Evolutionary conservation across 1,140 invertebrate species (phyloP).

Genomic region (Drosophila paulistorum): DNA sequence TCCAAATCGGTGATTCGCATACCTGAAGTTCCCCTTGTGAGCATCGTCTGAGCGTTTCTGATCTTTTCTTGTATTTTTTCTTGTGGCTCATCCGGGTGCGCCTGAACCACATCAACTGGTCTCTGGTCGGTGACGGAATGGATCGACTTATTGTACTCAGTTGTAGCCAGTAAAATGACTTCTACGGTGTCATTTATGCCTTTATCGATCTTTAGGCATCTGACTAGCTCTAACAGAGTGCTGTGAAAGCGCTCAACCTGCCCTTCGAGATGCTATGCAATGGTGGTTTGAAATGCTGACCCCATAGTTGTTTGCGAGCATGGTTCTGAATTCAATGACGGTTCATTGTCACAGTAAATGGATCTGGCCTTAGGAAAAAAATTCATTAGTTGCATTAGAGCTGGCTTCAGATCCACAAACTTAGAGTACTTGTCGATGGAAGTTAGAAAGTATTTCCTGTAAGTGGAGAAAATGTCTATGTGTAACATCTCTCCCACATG

Average conservation of each 20-base stretch:
- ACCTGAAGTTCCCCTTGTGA: too few species aligned
- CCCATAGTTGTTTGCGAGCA: conserved; percentile 10
- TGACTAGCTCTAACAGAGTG: conserved; percentile 15
- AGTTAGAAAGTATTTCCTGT: conserved; percentile 32
- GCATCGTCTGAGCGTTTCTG: too few species aligned
- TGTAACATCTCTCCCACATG: conserved; percentile 9
- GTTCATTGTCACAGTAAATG: conserved; percentile 21
- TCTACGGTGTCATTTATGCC: conserved; percentile 8
- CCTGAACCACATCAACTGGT: too few species aligned
- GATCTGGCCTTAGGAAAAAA: conserved; percentile 21
- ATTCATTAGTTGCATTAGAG: conserved; percentile 12
- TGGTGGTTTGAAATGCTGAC: conserved; percentile 11
- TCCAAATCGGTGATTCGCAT: too few species aligned
- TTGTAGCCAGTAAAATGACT: too few species aligned
- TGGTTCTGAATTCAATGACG: conserved; percentile 13
- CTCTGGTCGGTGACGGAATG: too few species aligned
- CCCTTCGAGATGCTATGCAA: conserved; percentile 18
- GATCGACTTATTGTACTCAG: too few species aligned
- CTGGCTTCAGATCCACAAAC: conserved; percentile 27
- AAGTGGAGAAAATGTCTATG: conserved; percentile 18
- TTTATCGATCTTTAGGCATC: conserved; percentile 16
- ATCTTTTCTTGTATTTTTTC: too few species aligned
- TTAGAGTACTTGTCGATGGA: conserved; percentile 29
- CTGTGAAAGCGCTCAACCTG: conserved; percentile 12
- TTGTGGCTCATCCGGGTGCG: too few species aligned